Percentiles rank a stretch among this genome's conserved stretches.
These are phyloP conservation scores for Staurois parvus DNA, from an alignment of 2,797 vertebrate species.

Conservation along the genomic window DNA sequence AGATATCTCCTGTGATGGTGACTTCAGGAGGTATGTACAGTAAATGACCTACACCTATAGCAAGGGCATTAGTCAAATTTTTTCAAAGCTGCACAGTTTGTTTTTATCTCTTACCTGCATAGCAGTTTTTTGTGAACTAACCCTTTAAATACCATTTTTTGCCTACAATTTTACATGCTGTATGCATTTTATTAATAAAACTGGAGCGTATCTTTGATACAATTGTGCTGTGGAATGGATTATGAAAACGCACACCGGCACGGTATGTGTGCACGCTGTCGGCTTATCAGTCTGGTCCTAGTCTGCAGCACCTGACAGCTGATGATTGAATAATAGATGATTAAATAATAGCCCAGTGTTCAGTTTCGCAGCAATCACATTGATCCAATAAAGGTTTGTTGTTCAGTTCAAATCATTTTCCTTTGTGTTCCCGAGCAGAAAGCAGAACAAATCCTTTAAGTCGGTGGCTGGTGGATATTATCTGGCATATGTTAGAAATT, in stretches of 20 bases:
- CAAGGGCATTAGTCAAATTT: no score
- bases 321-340: constrained; percentile 65
- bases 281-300: background rate
- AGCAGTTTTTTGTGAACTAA: no score
- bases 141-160: no score
- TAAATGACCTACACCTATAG: no score
- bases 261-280: background rate
- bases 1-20: no score
- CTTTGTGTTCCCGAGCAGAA: constrained; percentile 70
- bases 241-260: background rate
- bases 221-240: no score
- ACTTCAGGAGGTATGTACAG: no score
- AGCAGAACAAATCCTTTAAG: constrained; percentile 75
- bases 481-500: constrained; percentile 73
- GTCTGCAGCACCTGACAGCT: constrained; percentile 51
- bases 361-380: constrained; percentile 69
- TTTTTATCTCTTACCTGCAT: no score
- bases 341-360: constrained; percentile 71
- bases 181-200: no score
- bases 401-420: constrained; percentile 72
- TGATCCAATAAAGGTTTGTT: constrained; percentile 72
- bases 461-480: constrained; percentile 73
- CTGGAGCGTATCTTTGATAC: no score
- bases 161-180: no score
- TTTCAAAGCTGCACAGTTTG: no score